Evolutionary conservation across 1,140 invertebrate species (phyloP), one percentile per base, ranked within the genome.

Genomic region (Aphaenogaster floridana): DNA sequence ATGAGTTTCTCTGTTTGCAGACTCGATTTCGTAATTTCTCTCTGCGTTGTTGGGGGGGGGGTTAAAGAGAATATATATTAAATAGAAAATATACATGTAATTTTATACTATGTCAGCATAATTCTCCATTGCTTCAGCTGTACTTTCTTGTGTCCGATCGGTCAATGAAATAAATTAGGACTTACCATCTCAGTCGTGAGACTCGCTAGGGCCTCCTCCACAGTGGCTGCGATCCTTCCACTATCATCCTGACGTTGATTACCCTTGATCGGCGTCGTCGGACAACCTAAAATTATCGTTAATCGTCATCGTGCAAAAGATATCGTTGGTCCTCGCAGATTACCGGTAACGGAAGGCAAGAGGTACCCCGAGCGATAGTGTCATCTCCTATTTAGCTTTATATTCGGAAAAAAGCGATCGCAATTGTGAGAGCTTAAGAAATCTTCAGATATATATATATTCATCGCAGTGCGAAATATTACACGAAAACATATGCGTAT

Each of bases 171-270:
- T 59, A 45, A 63, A 68, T 86, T 52, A 69, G 21, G 88, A 95
- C 97, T 97, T 96, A 98, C 97, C 97, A 97, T 97, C 96, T 97
- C 97, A 80, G 97, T 97, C 87, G 97, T 97, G 92, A 98, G 97
- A 95, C 97, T 97, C 94, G 97, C 97, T 91, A 97, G 96, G 90
- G 97, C 97, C 92, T 97, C 96, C 94, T 97, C 97, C 89, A 97
- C 96, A 50, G 96, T 96, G 86, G 96, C 94, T 28, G 92, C 91
- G 59, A 95, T 92, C 88, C 92, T 93, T 87, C 93, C 93, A 21
- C 93, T 93, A 61, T 93, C 93, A 80, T 94, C 93, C 15, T 91
- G 72, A 91, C 91, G 92, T 36, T 94, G 93, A 86, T 88, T 93
- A 45, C 94, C 93, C 87, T 95, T 94, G 86, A 96, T 93, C 36